Evolutionary conservation across 2,797 vertebrate genomes (phyloP).

Genomic region (Lepus townsendii): DNA sequence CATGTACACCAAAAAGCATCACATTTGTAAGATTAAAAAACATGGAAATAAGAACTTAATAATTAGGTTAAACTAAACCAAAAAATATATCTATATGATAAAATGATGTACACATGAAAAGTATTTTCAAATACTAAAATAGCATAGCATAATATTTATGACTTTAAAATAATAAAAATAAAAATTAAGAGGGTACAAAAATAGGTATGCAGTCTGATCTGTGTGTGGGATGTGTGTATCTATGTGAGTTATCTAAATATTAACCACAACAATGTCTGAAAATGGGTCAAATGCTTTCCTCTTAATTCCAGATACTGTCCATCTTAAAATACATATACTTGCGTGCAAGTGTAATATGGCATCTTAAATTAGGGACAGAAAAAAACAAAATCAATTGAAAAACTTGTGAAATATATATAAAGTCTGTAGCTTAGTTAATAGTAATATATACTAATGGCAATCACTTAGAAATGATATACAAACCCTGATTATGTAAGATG

Average conservation of each 20-base stretch:
- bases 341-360: background rate
- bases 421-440: background rate
- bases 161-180: conserved; percentile 2
- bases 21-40: conserved; percentile 3
- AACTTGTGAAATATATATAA: conserved; percentile 9
- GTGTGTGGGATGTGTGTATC: background rate
- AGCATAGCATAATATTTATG: background rate
- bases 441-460: background rate
- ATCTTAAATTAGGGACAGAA: background rate
- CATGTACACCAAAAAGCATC: conserved; percentile 11
- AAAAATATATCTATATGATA: background rate
- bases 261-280: background rate
- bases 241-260: background rate
- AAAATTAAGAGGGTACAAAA: conserved; percentile 44
- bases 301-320: background rate
- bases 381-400: conserved; percentile 23
- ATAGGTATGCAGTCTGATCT: background rate
- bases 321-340: conserved; percentile 29
- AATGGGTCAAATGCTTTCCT: conserved; percentile 28
- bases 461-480: background rate
- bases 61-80: background rate
- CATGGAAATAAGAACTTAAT: background rate
- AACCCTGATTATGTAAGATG: background rate
- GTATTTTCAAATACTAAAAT: conserved; percentile 45
- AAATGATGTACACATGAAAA: background rate